Base-by-base conservation (phyloP, 2,888 invertebrate species). In the Agonopterix arenella region DNA sequence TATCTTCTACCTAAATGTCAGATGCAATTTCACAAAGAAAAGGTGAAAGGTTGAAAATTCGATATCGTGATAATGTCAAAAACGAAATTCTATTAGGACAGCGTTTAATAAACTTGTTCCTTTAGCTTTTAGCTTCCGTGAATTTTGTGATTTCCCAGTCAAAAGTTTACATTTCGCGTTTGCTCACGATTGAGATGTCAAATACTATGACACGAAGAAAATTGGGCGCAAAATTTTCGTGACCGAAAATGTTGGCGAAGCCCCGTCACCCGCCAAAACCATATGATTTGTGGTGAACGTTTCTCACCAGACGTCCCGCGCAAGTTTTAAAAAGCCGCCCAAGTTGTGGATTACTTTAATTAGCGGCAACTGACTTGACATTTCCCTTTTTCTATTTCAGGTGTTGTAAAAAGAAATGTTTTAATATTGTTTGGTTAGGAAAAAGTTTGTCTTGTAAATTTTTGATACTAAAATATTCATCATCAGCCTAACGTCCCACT, bases 141-240 rank as follows among this genome's bases (percentile, higher is more conserved):
- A 49, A 50, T 47, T 47, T 49, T 41, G 47, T 50, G 44, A 53
- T 50, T 52, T 45, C 52, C 56, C 58, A 67, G 62, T 46, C 52
- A 51, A 45, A 55, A 54, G 50, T 50, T 52, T 55, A 54, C 28
- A 28, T 28, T 28, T 28, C 28, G 28, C 28, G 28, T 48, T 54
- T 54, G 53, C 50, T 56, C 69, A 59, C 77, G 78, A 85, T 83
- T 79, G 80, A 85, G 79, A 76, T 71, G 80, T 86, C 84, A 84
- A 73, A 70, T 62, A 59, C 51, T 67, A 62, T 80, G 84, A 82
- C 84, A 77, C 68, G 68, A 72, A 64, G 76, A 76, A 82, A 84
- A 84, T 85, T 86, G 77, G 82, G 76, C 83, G 78, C 74, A 75
- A 84, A 80, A 79, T 73, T 73, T 76, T 75, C 78, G 79, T 81